Conservation (phyloP, 2,113 vertebrate genomes). For the Sylvilagus bachmani region DNA sequence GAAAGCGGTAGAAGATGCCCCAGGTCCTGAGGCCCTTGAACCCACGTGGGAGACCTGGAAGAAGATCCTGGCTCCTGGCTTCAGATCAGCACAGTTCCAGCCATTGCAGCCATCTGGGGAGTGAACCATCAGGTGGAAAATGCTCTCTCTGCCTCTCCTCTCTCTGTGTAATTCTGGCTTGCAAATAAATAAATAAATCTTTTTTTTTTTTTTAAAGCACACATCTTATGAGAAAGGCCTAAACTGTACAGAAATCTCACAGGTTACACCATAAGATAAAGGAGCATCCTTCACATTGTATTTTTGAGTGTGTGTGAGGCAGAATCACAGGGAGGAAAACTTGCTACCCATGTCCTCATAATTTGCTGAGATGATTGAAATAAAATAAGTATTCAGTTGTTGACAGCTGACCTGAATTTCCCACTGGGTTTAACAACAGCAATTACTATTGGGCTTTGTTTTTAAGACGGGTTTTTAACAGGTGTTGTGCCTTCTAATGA, state of each 20-base stretch:
- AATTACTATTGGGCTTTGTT: no score
- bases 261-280: not conserved
- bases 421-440: not conserved
- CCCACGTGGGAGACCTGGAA: no score
- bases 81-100: no score
- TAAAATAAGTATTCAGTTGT: conserved; percentile 15
- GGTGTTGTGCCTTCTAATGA: conserved; percentile 51
- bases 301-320: conserved; percentile 32
- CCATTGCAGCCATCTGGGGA: no score
- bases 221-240: not conserved
- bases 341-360: not conserved
- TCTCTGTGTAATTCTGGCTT: no score
- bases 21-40: no score
- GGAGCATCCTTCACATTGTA: not conserved
- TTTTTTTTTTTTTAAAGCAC: no score
- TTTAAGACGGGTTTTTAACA: conserved; percentile 50
- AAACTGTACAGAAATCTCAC: not conserved
- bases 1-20: no score
- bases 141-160: no score
- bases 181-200: no score
- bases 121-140: no score
- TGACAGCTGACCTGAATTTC: not conserved
- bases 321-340: not conserved
- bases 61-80: no score
- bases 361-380: not conserved